Evolutionary conservation across 2,888 invertebrate genomes (phyloP).

Genomic region (Aphelenchoides bicaudatus): DNA sequence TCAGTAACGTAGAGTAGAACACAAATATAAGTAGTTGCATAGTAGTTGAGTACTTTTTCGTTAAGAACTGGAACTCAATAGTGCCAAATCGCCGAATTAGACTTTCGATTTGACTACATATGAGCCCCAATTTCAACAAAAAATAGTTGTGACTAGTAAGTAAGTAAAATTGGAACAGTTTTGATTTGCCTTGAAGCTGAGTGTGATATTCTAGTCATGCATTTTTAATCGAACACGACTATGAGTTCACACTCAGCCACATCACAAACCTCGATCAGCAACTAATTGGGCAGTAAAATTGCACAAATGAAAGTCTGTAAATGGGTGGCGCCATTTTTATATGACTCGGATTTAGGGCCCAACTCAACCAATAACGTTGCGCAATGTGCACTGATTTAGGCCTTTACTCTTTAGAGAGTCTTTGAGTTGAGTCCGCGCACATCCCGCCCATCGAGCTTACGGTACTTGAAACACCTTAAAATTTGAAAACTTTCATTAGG

Average conservation of each 20-base stretch:
- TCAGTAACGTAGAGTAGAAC: not conserved
- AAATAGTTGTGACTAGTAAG: not conserved
- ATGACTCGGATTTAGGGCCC: too few relatives aligned
- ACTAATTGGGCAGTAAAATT: too few relatives aligned
- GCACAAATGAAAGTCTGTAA: too few relatives aligned
- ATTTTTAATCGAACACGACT: constrained; percentile 1
- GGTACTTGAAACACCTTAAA: too few relatives aligned
- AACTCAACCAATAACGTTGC: too few relatives aligned
- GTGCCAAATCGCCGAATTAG: constrained; percentile 12
- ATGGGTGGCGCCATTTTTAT: too few relatives aligned
- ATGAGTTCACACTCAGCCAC: constrained; percentile 20
- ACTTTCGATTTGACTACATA: not conserved
- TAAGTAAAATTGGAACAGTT: not conserved
- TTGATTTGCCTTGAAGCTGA: too few relatives aligned
- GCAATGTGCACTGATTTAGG: too few relatives aligned
- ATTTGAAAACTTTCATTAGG: too few relatives aligned
- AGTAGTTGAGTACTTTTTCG: not conserved
- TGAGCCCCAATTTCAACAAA: constrained; percentile 5
- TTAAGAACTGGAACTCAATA: constrained; percentile 14
- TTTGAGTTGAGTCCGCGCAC: too few relatives aligned
- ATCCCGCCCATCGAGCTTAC: too few relatives aligned
- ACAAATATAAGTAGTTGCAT: not conserved
- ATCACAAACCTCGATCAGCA: not conserved
- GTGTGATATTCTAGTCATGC: constrained; percentile 27
- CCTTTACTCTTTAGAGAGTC: too few relatives aligned